phyloP scores from a whole-genome alignment of 2,888 invertebrate genomes.

The Bimastos eiseni region DNA sequence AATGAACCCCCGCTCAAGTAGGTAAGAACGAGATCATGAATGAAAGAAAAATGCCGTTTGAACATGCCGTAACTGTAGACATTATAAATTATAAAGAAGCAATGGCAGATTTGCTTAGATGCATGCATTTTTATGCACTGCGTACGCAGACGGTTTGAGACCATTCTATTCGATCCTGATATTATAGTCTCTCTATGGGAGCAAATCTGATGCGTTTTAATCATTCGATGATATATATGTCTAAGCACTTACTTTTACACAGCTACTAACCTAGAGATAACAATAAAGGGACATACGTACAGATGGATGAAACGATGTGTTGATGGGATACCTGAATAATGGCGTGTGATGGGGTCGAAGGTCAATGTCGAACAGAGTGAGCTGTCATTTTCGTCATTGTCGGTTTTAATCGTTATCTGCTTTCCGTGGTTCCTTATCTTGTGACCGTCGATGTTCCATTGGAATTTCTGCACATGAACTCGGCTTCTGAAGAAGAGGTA shows the following conservation, averaged over 20 bases:
- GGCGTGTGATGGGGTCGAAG: background rate
- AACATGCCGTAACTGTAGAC: background rate
- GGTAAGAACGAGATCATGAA: background rate
- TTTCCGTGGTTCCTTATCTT: background rate
- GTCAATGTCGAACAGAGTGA: background rate
- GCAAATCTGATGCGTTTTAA: too few species aligned
- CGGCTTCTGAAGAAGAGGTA: background rate
- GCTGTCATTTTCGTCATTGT: background rate
- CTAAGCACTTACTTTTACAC: background rate
- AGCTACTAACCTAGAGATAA: background rate
- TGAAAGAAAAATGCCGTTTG: background rate
- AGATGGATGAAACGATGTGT: background rate
- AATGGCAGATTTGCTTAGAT: background rate
- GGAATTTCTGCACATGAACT: background rate
- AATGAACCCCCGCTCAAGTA: background rate
- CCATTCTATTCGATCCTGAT: too few species aligned
- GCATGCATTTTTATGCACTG: too few species aligned
- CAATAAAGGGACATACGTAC: background rate
- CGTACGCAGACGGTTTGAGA: too few species aligned
- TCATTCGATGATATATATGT: too few species aligned
- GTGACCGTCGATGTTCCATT: conserved; percentile 2
- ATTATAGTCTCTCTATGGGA: too few species aligned
- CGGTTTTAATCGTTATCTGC: background rate
- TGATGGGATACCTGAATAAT: background rate
- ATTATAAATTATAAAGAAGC: background rate